Evolutionary conservation across 1,140 invertebrate genomes (phyloP).

Genomic region (Lucilia sericata): DNA sequence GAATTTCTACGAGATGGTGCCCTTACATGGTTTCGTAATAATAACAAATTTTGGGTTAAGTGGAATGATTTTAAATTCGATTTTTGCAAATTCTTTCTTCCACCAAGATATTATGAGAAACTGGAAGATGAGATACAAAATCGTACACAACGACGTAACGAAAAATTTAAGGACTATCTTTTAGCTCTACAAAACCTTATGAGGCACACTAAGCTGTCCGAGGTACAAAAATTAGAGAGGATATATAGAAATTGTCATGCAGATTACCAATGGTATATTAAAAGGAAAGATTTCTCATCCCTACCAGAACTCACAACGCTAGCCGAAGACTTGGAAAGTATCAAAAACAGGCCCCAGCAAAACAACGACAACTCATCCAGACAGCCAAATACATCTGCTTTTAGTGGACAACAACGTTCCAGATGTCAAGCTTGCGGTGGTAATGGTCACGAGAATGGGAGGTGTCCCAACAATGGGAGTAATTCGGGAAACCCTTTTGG

Average conservation of each 20-base stretch:
- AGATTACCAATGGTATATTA: slow-evolving; percentile 24
- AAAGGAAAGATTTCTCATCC: not conserved
- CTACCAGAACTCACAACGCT: not conserved
- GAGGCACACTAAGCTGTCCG: not conserved
- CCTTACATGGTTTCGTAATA: not conserved
- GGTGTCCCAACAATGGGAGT: not conserved
- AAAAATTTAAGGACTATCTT: not conserved
- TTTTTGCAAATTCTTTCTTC: not conserved
- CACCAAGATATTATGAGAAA: not conserved
- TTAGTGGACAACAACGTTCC: not conserved
- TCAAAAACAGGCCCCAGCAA: not conserved
- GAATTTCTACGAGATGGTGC: not conserved
- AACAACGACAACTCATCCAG: not conserved
- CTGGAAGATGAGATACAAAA: not conserved
- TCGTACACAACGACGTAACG: not conserved
- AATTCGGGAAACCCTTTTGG: not conserved
- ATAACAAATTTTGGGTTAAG: too few species aligned
- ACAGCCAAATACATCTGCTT: not conserved
- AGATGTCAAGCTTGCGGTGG: not conserved
- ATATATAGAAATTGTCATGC: not conserved
- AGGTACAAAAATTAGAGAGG: not conserved
- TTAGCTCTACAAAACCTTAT: not conserved
- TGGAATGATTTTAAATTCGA: not conserved
- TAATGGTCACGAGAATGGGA: not conserved
- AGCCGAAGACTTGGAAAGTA: not conserved